Conservation (phyloP, 2,888 invertebrate species). For the Agriopis marginaria region DNA sequence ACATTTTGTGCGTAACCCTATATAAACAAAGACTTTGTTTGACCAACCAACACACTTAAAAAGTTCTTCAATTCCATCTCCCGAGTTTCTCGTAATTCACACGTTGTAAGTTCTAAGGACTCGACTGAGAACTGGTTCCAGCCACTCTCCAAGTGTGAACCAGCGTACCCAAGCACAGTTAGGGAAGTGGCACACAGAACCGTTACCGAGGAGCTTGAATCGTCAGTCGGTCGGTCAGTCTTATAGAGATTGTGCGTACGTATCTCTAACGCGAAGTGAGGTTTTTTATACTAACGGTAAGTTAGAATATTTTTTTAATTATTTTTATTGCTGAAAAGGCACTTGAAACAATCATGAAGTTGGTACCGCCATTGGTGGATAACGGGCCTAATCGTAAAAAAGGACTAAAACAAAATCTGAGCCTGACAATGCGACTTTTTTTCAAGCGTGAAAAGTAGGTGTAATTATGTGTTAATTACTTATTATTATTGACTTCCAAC, state of each 20-base stretch:
- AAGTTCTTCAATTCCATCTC: background rate
- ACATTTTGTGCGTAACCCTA: no score
- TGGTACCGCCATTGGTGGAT: no score
- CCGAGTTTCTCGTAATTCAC: background rate
- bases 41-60: background rate
- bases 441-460: background rate
- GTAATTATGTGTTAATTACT: background rate
- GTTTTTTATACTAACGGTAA: conserved; percentile 62
- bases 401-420: no score
- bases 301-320: conserved; percentile 40
- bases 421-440: background rate
- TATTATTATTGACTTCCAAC: background rate
- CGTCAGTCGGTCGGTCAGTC: conserved; percentile 68
- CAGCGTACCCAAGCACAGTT: conserved; percentile 45
- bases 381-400: no score
- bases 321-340: background rate
- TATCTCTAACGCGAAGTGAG: conserved; percentile 48
- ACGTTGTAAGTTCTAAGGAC: background rate
- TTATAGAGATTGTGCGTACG: conserved; percentile 62
- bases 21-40: no score
- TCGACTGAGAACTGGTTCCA: conserved; percentile 27
- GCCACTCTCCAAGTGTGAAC: conserved; percentile 30
- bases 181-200: conserved; percentile 75
- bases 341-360: background rate
- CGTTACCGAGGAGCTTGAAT: conserved; percentile 63